Evolutionary conservation across 2,888 invertebrate genomes (phyloP), one percentile per base, ranked within the genome.

Genomic region (Leptinotarsa peninsularis): DNA sequence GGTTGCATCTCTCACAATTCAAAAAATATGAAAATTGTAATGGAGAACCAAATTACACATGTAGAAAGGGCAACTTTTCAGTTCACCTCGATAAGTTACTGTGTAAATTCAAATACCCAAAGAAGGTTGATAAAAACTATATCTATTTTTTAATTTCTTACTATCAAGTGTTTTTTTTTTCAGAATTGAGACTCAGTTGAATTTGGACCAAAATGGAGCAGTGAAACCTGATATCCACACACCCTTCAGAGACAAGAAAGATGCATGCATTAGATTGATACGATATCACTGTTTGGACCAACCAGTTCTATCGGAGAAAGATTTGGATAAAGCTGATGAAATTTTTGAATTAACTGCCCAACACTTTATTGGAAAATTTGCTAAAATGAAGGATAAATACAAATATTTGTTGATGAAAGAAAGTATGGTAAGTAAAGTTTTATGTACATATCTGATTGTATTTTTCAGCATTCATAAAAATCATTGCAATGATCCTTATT

Each of bases 251-350:
- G 91, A 91, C 82, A 93, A 92, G 82, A 91, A 92, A 77, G 95
- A 95, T 85, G 94, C 95, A 0, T 94, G 94, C 80, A 93, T 94
- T 84, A 90, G 95, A 70, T 89, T 95, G 68, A 91, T 95, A 73
- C 90, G 93, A 81, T 95, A 95, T 88, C 95, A 95, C 86, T 94
- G 94, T 78, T 92, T 93, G 87, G 93, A 94, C 84, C 91, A 92
- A 81, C 91, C 91, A 73, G 91, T 92, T 60, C 89, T 92, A 52
- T 90, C 90, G 68, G 89, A 92, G 78, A 92, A 93, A 78, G 92
- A 93, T 83, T 89, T 92, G 73, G 90, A 91, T 72, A 93, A 93
- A 81, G 93, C 93, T 43, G 93, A 94, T 82, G 92, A 92, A 81
- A 91, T 93, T 83, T 93, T 93, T 83, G 93, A 93, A 82, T 89